A percentile compares a stretch with the other conserved stretches of the same genome.
These are phyloP conservation scores for Ditylenchus weischeri DNA, from an alignment of 2,888 invertebrate genomes.

Conservation along the genomic window DNA sequence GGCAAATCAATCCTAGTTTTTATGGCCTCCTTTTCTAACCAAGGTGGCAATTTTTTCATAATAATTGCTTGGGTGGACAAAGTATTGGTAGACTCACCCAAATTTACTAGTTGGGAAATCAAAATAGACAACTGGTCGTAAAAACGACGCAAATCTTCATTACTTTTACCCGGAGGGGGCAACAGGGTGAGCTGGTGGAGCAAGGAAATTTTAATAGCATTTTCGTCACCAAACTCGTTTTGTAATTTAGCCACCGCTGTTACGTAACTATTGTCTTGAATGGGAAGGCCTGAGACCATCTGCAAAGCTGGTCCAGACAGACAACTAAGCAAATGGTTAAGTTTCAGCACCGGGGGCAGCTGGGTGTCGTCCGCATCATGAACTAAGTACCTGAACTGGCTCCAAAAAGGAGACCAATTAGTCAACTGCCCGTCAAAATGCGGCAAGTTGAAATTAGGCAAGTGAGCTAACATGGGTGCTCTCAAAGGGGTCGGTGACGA, in stretches of 20 bases:
- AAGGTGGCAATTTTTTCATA: background rate
- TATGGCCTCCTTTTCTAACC: background rate
- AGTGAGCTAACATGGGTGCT: background rate
- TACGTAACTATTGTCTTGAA: background rate
- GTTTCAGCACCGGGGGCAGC: background rate
- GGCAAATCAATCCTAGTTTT: background rate
- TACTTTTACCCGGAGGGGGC: background rate
- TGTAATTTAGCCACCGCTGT: background rate
- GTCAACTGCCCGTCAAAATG: background rate
- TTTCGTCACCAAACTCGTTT: background rate
- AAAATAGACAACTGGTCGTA: background rate
- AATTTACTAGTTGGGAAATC: background rate
- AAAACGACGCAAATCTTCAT: background rate
- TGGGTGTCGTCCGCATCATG: background rate
- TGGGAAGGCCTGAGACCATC: background rate
- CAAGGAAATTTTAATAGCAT: background rate
- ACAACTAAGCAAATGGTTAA: background rate
- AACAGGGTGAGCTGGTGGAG: background rate
- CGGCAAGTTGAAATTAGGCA: background rate
- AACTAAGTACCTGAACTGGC: background rate
- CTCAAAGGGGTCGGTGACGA: background rate
- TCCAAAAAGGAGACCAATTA: background rate
- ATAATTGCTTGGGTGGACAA: background rate
- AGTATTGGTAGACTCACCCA: background rate
- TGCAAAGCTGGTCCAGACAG: background rate